Conservation (phyloP, 2,113 vertebrate genomes). For the Mystacornis crossleyi region DNA sequence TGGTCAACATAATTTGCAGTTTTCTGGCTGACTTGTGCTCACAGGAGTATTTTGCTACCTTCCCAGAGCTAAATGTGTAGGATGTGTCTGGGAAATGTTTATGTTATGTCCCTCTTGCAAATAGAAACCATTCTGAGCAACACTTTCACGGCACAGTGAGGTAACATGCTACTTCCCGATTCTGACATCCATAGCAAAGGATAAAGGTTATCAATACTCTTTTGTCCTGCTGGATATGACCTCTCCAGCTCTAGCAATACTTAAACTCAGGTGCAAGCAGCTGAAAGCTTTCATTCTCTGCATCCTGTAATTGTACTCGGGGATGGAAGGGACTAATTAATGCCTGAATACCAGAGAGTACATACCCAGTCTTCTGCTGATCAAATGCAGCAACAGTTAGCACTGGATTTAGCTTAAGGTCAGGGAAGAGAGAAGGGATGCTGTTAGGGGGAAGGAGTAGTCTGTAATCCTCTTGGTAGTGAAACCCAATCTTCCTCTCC, state of each 20-base stretch:
- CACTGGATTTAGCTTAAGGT: background rate
- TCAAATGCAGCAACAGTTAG: background rate
- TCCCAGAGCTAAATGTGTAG: constrained; percentile 29
- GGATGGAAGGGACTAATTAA: background rate
- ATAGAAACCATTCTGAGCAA: background rate
- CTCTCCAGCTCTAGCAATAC: background rate
- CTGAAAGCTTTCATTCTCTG: background rate
- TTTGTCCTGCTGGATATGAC: background rate
- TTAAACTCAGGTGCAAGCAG: background rate
- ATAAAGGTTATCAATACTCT: background rate
- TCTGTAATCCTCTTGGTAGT: background rate
- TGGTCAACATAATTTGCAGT: background rate
- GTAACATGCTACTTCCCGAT: background rate
- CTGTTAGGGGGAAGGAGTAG: background rate
- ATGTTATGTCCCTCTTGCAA: background rate
- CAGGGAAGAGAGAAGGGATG: background rate
- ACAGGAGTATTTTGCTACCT: background rate
- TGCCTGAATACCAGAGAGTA: background rate
- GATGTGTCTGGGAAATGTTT: constrained; percentile 22
- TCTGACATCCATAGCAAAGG: background rate
- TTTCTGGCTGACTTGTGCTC: background rate
- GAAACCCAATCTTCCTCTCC: background rate
- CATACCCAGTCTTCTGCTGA: background rate
- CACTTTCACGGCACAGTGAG: background rate
- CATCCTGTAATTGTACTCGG: background rate